Percentiles rank a stretch among this genome's conserved stretches.
phyloP scores from a whole-genome alignment of 2,113 vertebrate species.

The Catharus minimus region DNA sequence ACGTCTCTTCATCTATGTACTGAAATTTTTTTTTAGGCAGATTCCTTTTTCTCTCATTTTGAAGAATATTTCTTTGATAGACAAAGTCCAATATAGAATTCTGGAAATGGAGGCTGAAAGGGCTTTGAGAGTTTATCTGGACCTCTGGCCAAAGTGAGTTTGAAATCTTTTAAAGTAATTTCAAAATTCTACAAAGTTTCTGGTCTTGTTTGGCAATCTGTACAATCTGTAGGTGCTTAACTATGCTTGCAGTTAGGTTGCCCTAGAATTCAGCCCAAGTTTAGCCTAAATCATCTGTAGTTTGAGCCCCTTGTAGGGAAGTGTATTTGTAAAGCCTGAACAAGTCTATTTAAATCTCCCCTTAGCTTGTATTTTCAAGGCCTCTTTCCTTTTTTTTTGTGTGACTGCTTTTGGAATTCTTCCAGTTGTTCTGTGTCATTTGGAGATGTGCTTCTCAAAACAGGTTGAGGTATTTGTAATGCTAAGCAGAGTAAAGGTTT shows the following conservation, averaged over 20 bases:
- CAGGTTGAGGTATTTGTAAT: constrained; percentile 15
- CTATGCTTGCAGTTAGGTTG: background rate
- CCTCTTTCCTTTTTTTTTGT: background rate
- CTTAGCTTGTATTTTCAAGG: background rate
- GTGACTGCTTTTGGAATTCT: background rate
- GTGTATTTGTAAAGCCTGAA: background rate
- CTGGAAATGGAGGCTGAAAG: background rate
- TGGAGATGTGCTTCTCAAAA: constrained; percentile 18
- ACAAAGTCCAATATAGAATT: background rate
- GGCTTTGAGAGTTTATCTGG: background rate
- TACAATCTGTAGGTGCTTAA: background rate
- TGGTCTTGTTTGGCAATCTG: background rate
- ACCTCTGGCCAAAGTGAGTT: background rate
- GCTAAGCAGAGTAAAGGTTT: background rate
- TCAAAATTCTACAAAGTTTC: background rate
- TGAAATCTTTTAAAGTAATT: background rate
- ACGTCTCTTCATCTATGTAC: background rate
- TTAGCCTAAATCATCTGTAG: background rate
- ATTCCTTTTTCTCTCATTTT: background rate
- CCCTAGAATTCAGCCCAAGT: background rate
- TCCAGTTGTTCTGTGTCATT: background rate
- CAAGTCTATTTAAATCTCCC: background rate
- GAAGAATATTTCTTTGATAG: background rate
- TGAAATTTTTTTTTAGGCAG: background rate
- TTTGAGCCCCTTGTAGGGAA: background rate